A percentile compares a stretch with the other conserved stretches of the same genome.
Evolutionary conservation across 1,140 invertebrate genomes (phyloP).

Genomic region (Drosophila tani): DNA sequence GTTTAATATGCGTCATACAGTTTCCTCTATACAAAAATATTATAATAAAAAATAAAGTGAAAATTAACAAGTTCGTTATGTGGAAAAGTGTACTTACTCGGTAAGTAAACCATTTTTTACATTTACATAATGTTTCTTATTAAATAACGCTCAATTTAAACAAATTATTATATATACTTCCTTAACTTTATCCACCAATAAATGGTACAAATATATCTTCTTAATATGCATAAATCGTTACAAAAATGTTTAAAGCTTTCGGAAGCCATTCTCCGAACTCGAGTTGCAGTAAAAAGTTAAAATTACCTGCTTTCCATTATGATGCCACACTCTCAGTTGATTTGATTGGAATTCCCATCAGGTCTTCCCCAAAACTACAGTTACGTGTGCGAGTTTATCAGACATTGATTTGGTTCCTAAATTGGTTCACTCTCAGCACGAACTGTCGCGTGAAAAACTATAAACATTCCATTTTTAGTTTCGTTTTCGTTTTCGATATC

Average conservation of each 20-base stretch:
- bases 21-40: neutral
- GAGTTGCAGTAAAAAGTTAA: slow-evolving; percentile 17
- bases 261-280: too few species aligned
- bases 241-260: neutral
- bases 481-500: slow-evolving; percentile 26
- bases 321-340: slow-evolving; percentile 17
- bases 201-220: neutral
- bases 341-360: slow-evolving; percentile 31
- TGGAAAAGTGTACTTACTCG: neutral
- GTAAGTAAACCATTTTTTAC: neutral
- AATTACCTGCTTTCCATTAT: slow-evolving; percentile 58
- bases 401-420: slow-evolving; percentile 29
- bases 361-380: slow-evolving; percentile 32
- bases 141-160: neutral
- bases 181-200: neutral
- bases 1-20: neutral
- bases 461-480: slow-evolving; percentile 23
- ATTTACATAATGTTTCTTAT: neutral
- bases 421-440: slow-evolving; percentile 55
- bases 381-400: slow-evolving; percentile 36
- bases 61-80: neutral
- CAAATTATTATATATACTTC: neutral
- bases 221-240: neutral
- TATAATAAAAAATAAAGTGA: neutral
- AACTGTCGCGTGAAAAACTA: slow-evolving; percentile 39